Base-by-base conservation (phyloP, 2,888 invertebrate species). In the Stenurella melanura region DNA sequence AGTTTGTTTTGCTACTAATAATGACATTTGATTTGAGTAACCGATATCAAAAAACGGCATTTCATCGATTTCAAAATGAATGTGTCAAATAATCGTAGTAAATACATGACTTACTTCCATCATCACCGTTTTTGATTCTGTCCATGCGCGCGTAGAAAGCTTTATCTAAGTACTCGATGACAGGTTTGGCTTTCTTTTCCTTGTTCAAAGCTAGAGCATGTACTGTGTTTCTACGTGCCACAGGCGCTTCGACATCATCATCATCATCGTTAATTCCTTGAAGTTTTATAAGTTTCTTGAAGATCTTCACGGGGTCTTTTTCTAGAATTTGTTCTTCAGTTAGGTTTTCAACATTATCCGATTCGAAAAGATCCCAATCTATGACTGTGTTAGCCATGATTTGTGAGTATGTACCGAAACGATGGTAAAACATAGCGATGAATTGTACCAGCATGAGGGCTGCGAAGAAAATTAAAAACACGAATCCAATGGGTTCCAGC, bases 221-320 rank as follows among this genome's bases (percentile, higher is more conserved):
- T 81, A 97, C 96, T 0, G 97, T 97, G 87, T 95, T 94, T 86
- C 97, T 92, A 84, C 95, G 91, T n/a, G 94, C 95, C 71, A 94
- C 93, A 84, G 94, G 94, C 0, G 94, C 94, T 11, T 95, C 94
- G 61, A 95, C 95, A 85, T 95, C 95, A 83, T 96, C 80, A 17
- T 79, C 96, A 17, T 95, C 95, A 64, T 89, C 89, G 85, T 96
- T 95, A 81, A 96, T 92, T 42, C 95, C 96, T 86, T 95, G 94
- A 75, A 96, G 88, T 86, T 95, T 93, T 88, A 97, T 97, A 76
- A 97, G 90, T 86, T 96, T 94, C 87, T 95, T 94, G 0, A 96
- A 97, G 86, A 97, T 96, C 87, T 96, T 96, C 85, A 97, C 95
- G 61, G 97, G 97, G 90, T 97, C 96, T 90, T 95, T 95, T 86